Percentiles rank a stretch among this genome's conserved stretches.
Conservation (phyloP, 2,797 vertebrate genomes). For the Phyllotis vaccarum region DNA sequence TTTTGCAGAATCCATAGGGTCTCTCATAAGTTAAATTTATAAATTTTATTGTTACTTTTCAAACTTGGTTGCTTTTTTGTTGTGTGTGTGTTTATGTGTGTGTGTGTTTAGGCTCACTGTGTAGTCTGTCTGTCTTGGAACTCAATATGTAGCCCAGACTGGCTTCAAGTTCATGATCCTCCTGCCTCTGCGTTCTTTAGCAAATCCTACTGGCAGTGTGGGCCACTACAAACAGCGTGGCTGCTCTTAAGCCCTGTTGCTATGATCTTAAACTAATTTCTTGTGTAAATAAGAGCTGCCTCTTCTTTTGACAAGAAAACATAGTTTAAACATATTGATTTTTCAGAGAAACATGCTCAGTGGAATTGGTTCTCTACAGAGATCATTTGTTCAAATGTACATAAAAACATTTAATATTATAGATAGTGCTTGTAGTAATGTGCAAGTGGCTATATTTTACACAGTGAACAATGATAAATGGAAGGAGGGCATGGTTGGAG, state of each 20-base stretch:
- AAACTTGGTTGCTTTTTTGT: constrained; percentile 68
- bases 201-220: neutral
- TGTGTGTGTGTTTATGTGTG: neutral
- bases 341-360: constrained; percentile 83
- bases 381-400: constrained; percentile 82
- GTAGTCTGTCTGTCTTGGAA: neutral
- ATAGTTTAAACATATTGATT: constrained; percentile 80
- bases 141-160: neutral
- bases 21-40: constrained; percentile 81
- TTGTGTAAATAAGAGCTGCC: constrained; percentile 76
- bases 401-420: constrained; percentile 82
- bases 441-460: constrained; percentile 81
- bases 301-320: constrained; percentile 79
- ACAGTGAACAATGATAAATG: constrained; percentile 60
- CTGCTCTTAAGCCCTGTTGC: constrained; percentile 83
- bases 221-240: too few relatives aligned
- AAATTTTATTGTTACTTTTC: constrained; percentile 85
- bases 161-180: neutral
- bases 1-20: neutral
- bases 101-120: neutral
- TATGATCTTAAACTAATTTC: constrained; percentile 84
- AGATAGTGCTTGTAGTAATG: constrained; percentile 79
- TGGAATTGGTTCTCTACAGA: constrained; percentile 80
- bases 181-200: neutral
- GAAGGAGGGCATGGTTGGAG: neutral